These are phyloP conservation scores for Dicrurus megarhynchus DNA, from an alignment of 2,113 vertebrate genomes.

Conservation along the genomic window DNA sequence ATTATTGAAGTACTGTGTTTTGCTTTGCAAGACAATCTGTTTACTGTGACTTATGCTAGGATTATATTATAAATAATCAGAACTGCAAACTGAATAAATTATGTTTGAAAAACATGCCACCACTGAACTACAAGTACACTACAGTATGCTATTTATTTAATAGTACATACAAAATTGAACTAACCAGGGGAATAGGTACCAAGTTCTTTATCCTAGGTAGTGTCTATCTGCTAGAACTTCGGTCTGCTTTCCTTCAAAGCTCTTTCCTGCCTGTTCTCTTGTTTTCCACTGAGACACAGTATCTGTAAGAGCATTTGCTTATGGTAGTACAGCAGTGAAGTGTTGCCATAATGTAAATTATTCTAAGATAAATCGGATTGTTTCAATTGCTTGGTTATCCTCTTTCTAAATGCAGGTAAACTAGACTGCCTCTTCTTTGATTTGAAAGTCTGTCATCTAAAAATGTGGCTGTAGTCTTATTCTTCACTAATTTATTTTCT, in stretches of 20 bases:
- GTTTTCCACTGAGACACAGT: background rate
- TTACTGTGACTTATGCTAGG: background rate
- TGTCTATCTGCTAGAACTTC: background rate
- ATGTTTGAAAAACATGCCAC: background rate
- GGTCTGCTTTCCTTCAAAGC: background rate
- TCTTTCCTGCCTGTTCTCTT: background rate
- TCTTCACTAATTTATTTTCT: background rate
- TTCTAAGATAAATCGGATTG: background rate
- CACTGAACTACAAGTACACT: background rate
- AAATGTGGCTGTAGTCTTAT: background rate
- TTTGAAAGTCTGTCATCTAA: background rate
- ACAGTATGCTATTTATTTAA: background rate
- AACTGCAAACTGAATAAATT: background rate
- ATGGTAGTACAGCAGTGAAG: background rate
- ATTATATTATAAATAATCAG: background rate
- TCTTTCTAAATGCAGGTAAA: background rate
- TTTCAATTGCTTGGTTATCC: background rate
- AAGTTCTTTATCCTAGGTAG: background rate
- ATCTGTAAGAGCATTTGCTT: background rate
- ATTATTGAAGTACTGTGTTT: background rate
- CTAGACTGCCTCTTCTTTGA: background rate
- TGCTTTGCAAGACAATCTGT: background rate
- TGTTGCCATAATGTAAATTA: background rate
- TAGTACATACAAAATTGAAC: background rate
- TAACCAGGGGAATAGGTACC: background rate